Evolutionary conservation across 92 coral and sea anemone species (phyloP).

Genomic region (Zoanthus sociatus): DNA sequence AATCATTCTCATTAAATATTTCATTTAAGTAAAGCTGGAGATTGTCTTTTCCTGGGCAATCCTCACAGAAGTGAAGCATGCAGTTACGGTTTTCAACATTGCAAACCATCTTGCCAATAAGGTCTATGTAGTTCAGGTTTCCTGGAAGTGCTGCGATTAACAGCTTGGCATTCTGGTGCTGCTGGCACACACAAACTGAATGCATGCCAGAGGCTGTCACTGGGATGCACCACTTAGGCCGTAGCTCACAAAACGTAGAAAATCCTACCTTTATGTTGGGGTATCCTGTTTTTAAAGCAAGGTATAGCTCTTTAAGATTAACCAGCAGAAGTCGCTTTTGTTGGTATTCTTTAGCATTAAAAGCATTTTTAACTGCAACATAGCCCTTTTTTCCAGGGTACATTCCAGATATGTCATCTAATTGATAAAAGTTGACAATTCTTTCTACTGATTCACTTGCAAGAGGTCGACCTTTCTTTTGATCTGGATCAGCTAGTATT

Average conservation of each 20-base stretch:
- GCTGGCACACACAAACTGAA: conserved; percentile 1
- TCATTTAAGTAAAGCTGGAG: background rate
- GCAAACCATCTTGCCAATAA: conserved; percentile 30
- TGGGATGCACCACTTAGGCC: too few relatives aligned
- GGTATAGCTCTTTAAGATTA: conserved; percentile 17
- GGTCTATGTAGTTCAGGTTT: conserved; percentile 15
- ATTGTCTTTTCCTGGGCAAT: conserved; percentile 31
- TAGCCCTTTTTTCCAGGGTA: conserved; percentile 13
- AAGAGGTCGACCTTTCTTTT: conserved; percentile 1
- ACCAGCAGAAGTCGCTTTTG: conserved; percentile 32
- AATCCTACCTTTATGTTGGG: background rate
- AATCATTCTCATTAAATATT: background rate
- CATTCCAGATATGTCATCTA: background rate
- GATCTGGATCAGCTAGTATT: conserved; percentile 7
- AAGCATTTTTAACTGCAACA: conserved; percentile 18
- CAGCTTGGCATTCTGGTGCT: conserved; percentile 20
- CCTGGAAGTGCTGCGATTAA: conserved; percentile 22
- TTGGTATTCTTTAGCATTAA: background rate
- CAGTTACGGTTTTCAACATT: conserved; percentile 21
- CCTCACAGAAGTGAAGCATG: conserved; percentile 32
- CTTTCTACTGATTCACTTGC: background rate
- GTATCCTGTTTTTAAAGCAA: conserved; percentile 4
- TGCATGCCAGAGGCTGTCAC: background rate
- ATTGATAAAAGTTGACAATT: background rate
- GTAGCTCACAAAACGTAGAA: conserved; percentile 32